phyloP scores from a whole-genome alignment of 2,888 invertebrate genomes.

The Dryobotodes eremita region DNA sequence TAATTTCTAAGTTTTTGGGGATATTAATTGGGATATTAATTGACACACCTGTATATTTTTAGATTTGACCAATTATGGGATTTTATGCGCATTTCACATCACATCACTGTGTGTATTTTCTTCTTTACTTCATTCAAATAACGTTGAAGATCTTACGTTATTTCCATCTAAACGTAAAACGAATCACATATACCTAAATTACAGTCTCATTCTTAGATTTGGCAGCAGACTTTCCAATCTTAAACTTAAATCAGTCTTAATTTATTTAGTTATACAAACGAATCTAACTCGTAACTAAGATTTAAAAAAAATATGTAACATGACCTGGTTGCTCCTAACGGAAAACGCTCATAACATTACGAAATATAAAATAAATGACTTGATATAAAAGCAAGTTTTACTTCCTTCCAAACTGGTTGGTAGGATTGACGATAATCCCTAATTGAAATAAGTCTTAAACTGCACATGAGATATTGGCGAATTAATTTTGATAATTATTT shows the following conservation, averaged over 20 bases:
- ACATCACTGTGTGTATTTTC: no score
- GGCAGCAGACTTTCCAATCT: neutral
- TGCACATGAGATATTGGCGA: neutral
- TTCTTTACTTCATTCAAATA: no score
- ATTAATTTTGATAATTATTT: neutral
- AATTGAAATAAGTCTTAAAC: neutral
- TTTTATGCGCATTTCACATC: no score
- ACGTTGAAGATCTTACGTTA: no score
- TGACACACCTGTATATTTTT: no score
- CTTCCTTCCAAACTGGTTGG: conserved; percentile 44
- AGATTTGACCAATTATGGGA: no score
- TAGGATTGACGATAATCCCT: neutral
- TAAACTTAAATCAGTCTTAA: neutral
- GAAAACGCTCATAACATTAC: conserved; percentile 6
- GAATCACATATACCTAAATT: no score
- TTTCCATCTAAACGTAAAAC: no score
- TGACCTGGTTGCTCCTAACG: conserved; percentile 6
- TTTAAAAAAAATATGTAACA: neutral
- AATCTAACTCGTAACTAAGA: neutral
- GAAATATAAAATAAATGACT: conserved; percentile 23
- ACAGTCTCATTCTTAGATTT: neutral
- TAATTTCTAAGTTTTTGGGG: no score
- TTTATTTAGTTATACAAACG: neutral
- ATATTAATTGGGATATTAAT: no score
- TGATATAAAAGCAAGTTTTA: conserved; percentile 29